Conservation (phyloP, 1,140 invertebrate genomes). For the Ceratitis capitata region DNA sequence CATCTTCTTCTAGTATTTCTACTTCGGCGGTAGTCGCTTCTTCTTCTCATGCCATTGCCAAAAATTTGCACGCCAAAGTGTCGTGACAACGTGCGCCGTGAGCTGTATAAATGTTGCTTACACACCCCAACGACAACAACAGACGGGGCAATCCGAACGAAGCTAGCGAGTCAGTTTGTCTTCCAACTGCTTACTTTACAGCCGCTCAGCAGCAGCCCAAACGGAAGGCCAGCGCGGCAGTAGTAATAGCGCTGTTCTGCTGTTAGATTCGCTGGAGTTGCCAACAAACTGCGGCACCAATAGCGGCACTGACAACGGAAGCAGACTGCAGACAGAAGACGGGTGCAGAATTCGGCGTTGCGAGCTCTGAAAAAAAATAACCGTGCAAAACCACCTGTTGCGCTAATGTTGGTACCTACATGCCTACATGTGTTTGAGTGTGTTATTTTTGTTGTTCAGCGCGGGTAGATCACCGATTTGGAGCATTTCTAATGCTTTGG, state of each 20-base stretch:
- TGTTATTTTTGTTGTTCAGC: not conserved
- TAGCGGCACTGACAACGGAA: not conserved
- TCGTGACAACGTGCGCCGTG: slow-evolving; percentile 48
- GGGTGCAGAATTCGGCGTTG: not conserved
- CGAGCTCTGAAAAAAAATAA: too few species aligned
- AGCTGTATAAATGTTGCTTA: not conserved
- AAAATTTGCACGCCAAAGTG: slow-evolving; percentile 59
- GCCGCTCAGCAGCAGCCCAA: not conserved
- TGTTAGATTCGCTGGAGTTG: not conserved
- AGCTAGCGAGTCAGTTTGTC: not conserved
- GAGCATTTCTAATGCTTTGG: not conserved
- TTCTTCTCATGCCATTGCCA: not conserved
- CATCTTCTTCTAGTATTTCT: too few species aligned
- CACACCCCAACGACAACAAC: not conserved
- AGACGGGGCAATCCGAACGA: not conserved
- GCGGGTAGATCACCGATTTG: not conserved
- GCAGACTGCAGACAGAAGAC: too few species aligned
- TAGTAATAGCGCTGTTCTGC: not conserved
- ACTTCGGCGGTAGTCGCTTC: too few species aligned
- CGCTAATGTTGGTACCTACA: not conserved
- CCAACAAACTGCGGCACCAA: not conserved
- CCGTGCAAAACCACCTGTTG: slow-evolving; percentile 1
- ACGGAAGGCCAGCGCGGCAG: not conserved
- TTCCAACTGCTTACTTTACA: not conserved
- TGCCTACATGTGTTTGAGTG: not conserved